A percentile compares a stretch with the other conserved stretches of the same genome.
Evolutionary conservation across 2,888 invertebrate species (phyloP).

Genomic region (Hypolimnas misippus): DNA sequence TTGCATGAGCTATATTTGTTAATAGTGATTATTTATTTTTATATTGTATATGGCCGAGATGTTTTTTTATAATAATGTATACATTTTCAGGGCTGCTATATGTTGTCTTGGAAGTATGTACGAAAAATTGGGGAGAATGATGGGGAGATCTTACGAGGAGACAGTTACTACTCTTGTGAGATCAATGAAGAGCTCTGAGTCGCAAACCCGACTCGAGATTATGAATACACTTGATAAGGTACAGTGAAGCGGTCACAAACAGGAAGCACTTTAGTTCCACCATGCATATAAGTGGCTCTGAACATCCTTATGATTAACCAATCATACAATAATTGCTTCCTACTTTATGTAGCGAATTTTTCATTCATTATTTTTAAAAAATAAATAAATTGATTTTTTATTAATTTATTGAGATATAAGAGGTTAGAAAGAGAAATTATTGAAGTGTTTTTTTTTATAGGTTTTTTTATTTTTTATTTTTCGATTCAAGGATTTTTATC

Average conservation of each 20-base stretch:
- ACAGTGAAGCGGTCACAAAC: constrained; percentile 30
- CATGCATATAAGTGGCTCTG: neutral
- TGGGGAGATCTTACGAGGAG: constrained; percentile 99
- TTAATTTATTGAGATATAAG: no score
- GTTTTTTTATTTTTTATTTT: no score
- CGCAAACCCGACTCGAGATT: constrained; percentile 97
- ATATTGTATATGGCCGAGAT: neutral
- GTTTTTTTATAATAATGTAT: neutral
- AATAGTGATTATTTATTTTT: no score
- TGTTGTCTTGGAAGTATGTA: constrained; percentile 98
- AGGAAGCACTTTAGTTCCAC: neutral
- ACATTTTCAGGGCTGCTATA: constrained; percentile 92
- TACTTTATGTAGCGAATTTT: neutral
- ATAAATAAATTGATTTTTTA: no score
- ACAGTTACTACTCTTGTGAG: constrained; percentile 96
- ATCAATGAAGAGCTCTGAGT: constrained; percentile 96
- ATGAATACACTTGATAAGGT: constrained; percentile 98
- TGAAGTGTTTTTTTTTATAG: no score
- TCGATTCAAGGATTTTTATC: no score
- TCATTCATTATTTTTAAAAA: no score
- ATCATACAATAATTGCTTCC: neutral
- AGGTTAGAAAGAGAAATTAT: no score
- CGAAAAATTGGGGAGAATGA: constrained; percentile 98
- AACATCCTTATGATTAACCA: neutral
- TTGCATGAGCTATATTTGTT: no score